Conservation (phyloP, 2,113 vertebrate species). For the Channa argus region DNA sequence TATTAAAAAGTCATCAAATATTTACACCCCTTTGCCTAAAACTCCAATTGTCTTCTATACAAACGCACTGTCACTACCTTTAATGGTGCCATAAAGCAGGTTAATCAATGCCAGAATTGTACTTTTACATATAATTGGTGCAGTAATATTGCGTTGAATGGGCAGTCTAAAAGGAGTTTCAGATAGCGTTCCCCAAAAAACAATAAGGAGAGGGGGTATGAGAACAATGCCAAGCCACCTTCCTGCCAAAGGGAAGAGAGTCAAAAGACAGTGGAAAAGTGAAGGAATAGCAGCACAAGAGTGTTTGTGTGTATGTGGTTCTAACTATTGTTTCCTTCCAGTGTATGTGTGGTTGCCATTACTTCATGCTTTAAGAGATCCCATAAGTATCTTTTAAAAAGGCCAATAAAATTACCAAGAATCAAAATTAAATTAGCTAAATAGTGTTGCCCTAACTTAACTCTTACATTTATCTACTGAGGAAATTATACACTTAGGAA, state of each 20-base stretch:
- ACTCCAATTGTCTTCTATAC: no score
- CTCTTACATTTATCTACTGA: not conserved
- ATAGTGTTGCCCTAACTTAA: not conserved
- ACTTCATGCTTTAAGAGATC: slow-evolving; percentile 4
- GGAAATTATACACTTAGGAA: slow-evolving; percentile 23
- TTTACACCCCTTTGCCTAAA: no score
- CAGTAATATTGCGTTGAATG: no score
- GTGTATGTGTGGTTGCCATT: slow-evolving; percentile 23
- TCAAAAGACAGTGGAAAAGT: slow-evolving; percentile 64
- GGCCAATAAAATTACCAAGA: slow-evolving; percentile 34
- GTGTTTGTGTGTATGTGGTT: slow-evolving; percentile 25
- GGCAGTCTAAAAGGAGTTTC: no score
- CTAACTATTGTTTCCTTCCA: slow-evolving; percentile 45
- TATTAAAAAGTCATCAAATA: no score
- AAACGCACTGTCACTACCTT: no score
- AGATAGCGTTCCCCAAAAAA: slow-evolving; percentile 87
- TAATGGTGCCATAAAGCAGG: no score
- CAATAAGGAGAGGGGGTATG: slow-evolving; percentile 77
- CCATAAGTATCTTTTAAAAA: slow-evolving; percentile 31
- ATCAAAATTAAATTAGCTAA: slow-evolving; percentile 32
- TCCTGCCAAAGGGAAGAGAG: slow-evolving; percentile 79
- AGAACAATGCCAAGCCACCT: slow-evolving; percentile 82
- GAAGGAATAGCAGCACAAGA: slow-evolving; percentile 55
- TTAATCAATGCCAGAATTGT: no score
- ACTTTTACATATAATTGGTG: no score